Conservation (phyloP, 2,113 vertebrate genomes). For the Parotia lawesii region DNA sequence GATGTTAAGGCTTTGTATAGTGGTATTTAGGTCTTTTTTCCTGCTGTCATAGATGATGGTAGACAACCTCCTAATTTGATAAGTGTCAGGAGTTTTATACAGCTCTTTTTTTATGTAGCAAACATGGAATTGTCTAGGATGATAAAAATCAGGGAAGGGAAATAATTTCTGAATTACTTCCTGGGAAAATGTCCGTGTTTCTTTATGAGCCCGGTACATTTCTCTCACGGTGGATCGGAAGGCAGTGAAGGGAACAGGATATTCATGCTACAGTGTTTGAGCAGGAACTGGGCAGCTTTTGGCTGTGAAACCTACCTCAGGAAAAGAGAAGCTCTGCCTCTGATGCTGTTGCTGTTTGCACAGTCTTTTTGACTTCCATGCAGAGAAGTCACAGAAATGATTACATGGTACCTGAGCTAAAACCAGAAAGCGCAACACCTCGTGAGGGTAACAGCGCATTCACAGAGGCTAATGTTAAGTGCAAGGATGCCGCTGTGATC, state of each 20-base stretch:
- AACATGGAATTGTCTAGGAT: not conserved
- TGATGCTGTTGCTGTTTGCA: not conserved
- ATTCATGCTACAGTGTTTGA: not conserved
- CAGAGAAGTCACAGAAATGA: not conserved
- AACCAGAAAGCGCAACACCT: not conserved
- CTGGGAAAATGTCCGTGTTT: not conserved
- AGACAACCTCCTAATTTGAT: not conserved
- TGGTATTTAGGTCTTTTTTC: not conserved
- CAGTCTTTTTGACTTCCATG: not conserved
- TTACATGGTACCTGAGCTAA: not conserved
- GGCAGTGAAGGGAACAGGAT: slow-evolving; percentile 1
- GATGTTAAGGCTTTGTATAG: slow-evolving; percentile 14
- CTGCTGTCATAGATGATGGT: slow-evolving; percentile 7
- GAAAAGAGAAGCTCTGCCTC: slow-evolving; percentile 11
- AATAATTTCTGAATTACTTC: not conserved
- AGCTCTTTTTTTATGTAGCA: not conserved
- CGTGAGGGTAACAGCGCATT: accelerated
- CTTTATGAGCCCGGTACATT: not conserved
- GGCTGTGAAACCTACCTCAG: not conserved
- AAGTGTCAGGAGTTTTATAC: not conserved
- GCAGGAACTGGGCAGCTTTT: not conserved
- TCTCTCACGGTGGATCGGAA: not conserved
- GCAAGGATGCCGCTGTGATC: not conserved
- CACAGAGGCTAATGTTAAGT: not conserved
- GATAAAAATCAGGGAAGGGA: not conserved